Percentiles rank a stretch among this genome's conserved stretches.
phyloP scores from a whole-genome alignment of 2,888 invertebrate genomes.

The Leucoptera coffeella region DNA sequence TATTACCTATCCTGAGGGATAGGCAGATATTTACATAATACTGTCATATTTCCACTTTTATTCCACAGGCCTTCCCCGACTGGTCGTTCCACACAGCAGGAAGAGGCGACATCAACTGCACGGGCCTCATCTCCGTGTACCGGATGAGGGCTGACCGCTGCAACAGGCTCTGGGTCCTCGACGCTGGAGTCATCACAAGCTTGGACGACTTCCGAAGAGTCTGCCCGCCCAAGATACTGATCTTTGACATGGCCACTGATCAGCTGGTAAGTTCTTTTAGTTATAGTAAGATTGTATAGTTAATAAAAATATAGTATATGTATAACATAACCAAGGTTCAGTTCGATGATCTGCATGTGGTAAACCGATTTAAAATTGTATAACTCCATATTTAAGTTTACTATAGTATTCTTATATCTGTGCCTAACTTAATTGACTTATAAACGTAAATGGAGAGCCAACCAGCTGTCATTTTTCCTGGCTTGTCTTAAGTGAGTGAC shows the following conservation, averaged over 20 bases:
- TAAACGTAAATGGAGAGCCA: too few species aligned
- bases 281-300: slow-evolving; percentile 3
- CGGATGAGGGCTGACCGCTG: slow-evolving; percentile 71
- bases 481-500: too few species aligned
- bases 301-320: too few species aligned
- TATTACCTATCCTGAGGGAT: too few species aligned
- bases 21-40: too few species aligned
- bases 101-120: slow-evolving; percentile 65
- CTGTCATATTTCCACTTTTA: too few species aligned
- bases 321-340: slow-evolving; percentile 2
- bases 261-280: slow-evolving; percentile 44
- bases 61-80: slow-evolving; percentile 59
- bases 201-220: slow-evolving; percentile 58
- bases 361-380: too few species aligned
- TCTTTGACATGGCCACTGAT: slow-evolving; percentile 72
- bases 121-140: slow-evolving; percentile 73
- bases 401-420: too few species aligned
- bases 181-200: slow-evolving; percentile 69
- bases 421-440: too few species aligned
- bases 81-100: slow-evolving; percentile 74
- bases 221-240: slow-evolving; percentile 76
- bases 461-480: too few species aligned
- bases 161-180: slow-evolving; percentile 76
- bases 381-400: too few species aligned
- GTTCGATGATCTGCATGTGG: too few species aligned